Evolutionary conservation across 1,140 invertebrate genomes (phyloP), one percentile per base, ranked within the genome.

Genomic region (Tyrophagus putrescentiae): DNA sequence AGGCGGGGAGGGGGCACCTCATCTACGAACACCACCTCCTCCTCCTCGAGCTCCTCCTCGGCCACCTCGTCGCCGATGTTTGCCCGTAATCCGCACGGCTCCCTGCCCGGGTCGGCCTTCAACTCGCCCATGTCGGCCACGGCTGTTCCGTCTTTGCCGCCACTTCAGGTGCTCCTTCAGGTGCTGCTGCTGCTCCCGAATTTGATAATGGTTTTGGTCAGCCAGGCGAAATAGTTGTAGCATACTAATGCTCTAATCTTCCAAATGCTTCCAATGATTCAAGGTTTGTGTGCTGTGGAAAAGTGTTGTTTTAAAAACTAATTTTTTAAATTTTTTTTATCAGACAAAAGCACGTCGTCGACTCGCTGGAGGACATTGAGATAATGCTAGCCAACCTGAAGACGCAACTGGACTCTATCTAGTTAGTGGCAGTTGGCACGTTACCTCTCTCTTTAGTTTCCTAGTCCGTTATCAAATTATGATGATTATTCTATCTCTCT

Each of bases 291-390:
- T n/a, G n/a, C n/a, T n/a, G n/a, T n/a, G n/a, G n/a, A n/a, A n/a
- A n/a, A n/a, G n/a, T n/a, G n/a, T n/a, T n/a, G n/a, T n/a, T n/a
- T n/a, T n/a, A n/a, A n/a, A n/a, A n/a, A n/a, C n/a, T n/a, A n/a
- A n/a, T n/a, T n/a, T n/a, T n/a, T n/a, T n/a, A n/a, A n/a, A n/a
- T n/a, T n/a, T n/a, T n/a, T 21, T 13, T 33, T 63, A 25, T 42
- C 52, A 64, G 34, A 63, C 53, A 60, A 68, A 52, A 31, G n/a
- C n/a, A n/a, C 18, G 83, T 85, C 6, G 83, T 81, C 4, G 88
- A 95, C 74, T 90, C 95, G 11, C 78, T 97, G 16, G 92, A 89
- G 70, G 91, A 97, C 70, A 97, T 97, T 66, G 92, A 90, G 11
- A 90, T 90, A 71, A 97, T 94, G 89, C 73, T 94, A 60, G 87